Percentiles rank a stretch among this genome's conserved stretches.
Evolutionary conservation across 2,113 vertebrate species (phyloP).

Genomic region (Turdus rufiventris): DNA sequence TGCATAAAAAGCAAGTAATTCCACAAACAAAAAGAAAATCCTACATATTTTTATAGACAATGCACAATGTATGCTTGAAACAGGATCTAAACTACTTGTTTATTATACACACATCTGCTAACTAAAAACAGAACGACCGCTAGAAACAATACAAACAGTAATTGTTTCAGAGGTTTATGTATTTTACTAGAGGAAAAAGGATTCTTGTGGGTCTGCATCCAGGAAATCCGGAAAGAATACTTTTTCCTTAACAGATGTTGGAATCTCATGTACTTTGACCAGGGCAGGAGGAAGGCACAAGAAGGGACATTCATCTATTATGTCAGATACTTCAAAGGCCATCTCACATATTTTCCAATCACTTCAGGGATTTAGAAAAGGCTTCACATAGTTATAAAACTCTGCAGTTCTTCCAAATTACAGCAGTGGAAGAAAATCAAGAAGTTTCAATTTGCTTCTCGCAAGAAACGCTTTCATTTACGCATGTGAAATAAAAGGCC

Average conservation of each 20-base stretch:
- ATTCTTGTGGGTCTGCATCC: slow-evolving; percentile 51
- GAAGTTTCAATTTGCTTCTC: neutral
- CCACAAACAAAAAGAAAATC: neutral
- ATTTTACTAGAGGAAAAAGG: slow-evolving; percentile 55
- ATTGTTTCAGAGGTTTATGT: slow-evolving; percentile 46
- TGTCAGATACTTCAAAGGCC: slow-evolving; percentile 2
- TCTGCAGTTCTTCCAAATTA: neutral
- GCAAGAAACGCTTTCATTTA: neutral
- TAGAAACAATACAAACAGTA: slow-evolving; percentile 34
- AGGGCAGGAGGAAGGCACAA: slow-evolving; percentile 4
- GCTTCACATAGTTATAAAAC: neutral
- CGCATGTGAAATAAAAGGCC: neutral
- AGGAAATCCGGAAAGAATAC: slow-evolving; percentile 55
- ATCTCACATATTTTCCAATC: neutral
- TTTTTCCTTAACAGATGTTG: slow-evolving; percentile 64
- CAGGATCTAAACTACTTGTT: slow-evolving; percentile 50
- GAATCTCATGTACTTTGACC: neutral
- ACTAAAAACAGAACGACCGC: slow-evolving; percentile 40
- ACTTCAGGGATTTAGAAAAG: neutral
- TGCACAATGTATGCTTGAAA: slow-evolving; percentile 28
- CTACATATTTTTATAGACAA: neutral
- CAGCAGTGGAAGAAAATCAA: neutral
- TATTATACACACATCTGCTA: slow-evolving; percentile 57
- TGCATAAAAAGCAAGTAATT: neutral
- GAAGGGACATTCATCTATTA: slow-evolving; percentile 6